phyloP scores from a whole-genome alignment of 2,888 invertebrate species.

The Tridacna crocea region DNA sequence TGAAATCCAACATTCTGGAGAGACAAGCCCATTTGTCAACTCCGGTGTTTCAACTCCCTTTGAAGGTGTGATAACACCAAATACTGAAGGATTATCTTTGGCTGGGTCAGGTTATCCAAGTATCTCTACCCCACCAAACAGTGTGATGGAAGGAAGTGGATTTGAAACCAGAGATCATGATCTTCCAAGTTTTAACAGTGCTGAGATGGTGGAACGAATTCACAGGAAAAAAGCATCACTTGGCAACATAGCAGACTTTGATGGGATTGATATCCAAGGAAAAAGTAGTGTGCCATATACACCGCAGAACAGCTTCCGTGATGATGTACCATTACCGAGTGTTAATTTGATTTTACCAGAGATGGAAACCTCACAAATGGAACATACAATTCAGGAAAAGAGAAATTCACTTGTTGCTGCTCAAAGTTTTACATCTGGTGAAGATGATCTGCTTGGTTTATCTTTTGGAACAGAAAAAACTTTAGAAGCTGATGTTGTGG shows the following conservation, averaged over 20 bases:
- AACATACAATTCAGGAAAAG: constrained; percentile 83
- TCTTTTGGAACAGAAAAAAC: constrained; percentile 8
- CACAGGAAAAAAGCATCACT: constrained; percentile 83
- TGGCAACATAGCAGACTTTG: constrained; percentile 35
- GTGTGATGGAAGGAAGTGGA: constrained; percentile 70
- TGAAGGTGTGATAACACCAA: constrained; percentile 33
- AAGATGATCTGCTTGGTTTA: constrained; percentile 18
- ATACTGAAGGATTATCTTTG: constrained; percentile 32
- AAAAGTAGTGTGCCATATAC: constrained; percentile 66
- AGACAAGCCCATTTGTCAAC: constrained; percentile 52
- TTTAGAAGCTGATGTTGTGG: constrained; percentile 7
- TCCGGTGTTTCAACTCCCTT: constrained; percentile 45
- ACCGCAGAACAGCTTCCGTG: constrained; percentile 73
- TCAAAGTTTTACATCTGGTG: constrained; percentile 12
- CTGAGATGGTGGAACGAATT: constrained; percentile 85
- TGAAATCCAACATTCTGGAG: constrained; percentile 50
- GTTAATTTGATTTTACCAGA: constrained; percentile 77
- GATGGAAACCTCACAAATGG: constrained; percentile 80
- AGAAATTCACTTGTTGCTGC: constrained; percentile 45
- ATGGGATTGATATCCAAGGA: constrained; percentile 20
- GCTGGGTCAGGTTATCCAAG: constrained; percentile 55
- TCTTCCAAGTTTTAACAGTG: constrained; percentile 84
- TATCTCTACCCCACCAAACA: constrained; percentile 82
- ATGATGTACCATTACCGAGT: constrained; percentile 42
- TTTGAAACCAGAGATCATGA: constrained; percentile 45